Base-by-base conservation (phyloP, 2,888 invertebrate genomes). In the Apocheima hispidaria region DNA sequence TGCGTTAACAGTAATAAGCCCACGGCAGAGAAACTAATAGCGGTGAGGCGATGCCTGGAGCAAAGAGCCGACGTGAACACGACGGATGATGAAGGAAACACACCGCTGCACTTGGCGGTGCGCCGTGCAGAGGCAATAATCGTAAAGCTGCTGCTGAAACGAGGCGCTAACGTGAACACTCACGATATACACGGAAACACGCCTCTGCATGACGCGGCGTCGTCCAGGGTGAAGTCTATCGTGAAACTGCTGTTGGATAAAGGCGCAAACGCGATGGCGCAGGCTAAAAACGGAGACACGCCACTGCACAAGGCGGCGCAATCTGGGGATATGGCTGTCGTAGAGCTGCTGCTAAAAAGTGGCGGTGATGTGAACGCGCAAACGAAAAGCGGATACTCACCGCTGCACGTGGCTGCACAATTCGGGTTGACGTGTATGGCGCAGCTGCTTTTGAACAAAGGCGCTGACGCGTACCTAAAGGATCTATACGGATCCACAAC, bases 91-190 rank as follows among this genome's bases (percentile, higher is more conserved):
- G 69, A 75, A 55, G 51, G 61, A 28, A 73, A 74, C 54, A 71
- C 74, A 23, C 69, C 71, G 2, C 61, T 76, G 14, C 77, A 77
- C 60, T 46, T 75, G 14, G 76, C 76, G 0, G 71, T 70, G 23
- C 49, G 52, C 4, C 69, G 58, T 40, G 58, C 52, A 23, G 70
- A 72, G 52, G 44, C 28, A 23, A 68, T 65, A 40, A 59, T 74
- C 14, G 64, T 76, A 3, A 56, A 48, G 4, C 49, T 71, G 16
- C 65, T 77, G 0, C 63, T 74, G 48, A 43, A 67, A n/a, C 66
- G 21, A 30, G 70, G 71, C 36, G 72, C 76, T 6, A 18, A 64
- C n/a, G 5, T 61, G 14, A 59, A 33, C 12, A 53, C 49, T 12
- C 55, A 48, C 21, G 75, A 74, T 23, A 52, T 36, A 4, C 63